Conservation (phyloP, 2,113 vertebrate genomes). For the Haplotaxodon microlepis region DNA sequence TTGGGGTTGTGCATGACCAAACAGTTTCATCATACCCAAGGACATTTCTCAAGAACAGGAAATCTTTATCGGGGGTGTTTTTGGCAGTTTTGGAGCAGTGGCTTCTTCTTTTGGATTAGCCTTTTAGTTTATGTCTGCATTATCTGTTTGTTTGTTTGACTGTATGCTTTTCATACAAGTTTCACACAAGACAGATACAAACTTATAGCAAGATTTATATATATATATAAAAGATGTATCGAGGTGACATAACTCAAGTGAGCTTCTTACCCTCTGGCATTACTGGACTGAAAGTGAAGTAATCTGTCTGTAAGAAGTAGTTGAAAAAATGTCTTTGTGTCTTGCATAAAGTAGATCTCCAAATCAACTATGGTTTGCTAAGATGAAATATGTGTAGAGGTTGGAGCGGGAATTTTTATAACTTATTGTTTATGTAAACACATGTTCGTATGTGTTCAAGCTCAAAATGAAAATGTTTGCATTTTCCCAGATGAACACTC, state of each 20-base stretch:
- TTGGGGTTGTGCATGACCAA: not conserved
- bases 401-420: not conserved
- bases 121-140: not conserved
- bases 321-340: not conserved
- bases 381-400: not conserved
- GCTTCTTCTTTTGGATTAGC: not conserved
- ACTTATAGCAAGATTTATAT: not conserved
- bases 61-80: not conserved
- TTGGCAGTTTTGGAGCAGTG: not conserved
- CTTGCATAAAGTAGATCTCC: not conserved
- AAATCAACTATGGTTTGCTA: not conserved
- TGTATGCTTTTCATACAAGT: not conserved
- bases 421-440: not conserved
- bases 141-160: not conserved
- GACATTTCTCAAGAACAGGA: not conserved
- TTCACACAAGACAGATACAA: not conserved
- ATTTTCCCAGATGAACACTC: not conserved
- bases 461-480: not conserved
- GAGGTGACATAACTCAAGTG: not conserved
- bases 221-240: not conserved
- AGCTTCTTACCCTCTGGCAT: not conserved
- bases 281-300: not conserved
- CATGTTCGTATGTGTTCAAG: not conserved
- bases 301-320: not conserved
- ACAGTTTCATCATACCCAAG: not conserved